Conservation (phyloP, 1,140 invertebrate species). For the Drosophila trapezifrons region DNA sequence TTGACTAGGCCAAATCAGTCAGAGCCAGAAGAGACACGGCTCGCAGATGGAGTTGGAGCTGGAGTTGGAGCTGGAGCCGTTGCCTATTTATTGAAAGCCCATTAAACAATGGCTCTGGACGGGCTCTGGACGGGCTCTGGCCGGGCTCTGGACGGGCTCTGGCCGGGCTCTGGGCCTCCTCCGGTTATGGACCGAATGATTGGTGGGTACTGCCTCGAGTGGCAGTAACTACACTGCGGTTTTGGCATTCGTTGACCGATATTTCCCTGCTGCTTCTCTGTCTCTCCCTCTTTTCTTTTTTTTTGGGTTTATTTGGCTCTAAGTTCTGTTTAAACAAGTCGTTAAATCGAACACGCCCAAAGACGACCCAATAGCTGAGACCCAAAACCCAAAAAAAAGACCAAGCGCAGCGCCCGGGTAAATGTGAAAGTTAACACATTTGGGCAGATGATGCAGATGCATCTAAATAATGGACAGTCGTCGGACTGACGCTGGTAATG, state of each 20-base stretch:
- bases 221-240: constrained; percentile 47
- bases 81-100: constrained; percentile 75
- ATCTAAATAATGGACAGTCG: constrained; percentile 31
- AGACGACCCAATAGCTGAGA: constrained; percentile 8
- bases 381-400: constrained; percentile 1
- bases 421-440: constrained; percentile 79
- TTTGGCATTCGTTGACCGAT: constrained; percentile 67
- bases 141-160: neutral
- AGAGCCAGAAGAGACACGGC: constrained; percentile 26
- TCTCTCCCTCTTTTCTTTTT: constrained; percentile 4
- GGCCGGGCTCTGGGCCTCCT: constrained; percentile 9
- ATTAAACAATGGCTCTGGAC: constrained; percentile 68
- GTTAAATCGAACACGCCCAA: constrained; percentile 72
- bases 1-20: constrained; percentile 77
- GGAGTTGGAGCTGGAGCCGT: neutral
- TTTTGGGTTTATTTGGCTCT: constrained; percentile 74
- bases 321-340: constrained; percentile 74
- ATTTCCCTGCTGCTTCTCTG: constrained; percentile 37
- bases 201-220: constrained; percentile 47
- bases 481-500: constrained; percentile 15
- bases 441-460: constrained; percentile 34
- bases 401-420: constrained; percentile 16
- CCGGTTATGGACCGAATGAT: constrained; percentile 42
- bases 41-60: constrained; percentile 1
- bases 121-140: constrained; percentile 17